Percentiles rank a stretch among this genome's conserved stretches.
phyloP scores from a whole-genome alignment of 2,113 vertebrate species.

The Lipophrys pholis region DNA sequence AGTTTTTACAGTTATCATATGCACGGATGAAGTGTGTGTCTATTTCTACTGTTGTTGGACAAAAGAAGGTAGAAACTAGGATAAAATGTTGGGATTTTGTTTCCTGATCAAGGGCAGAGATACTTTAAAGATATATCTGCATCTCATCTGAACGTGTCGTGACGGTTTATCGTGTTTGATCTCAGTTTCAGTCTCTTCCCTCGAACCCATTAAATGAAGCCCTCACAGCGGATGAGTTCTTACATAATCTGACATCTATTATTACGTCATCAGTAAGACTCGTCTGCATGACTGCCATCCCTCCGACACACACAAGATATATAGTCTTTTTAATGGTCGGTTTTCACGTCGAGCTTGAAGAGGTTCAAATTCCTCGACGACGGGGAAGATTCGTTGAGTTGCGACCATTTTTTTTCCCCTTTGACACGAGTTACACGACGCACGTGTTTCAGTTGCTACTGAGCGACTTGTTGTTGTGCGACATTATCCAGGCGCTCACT shows the following conservation, averaged over 20 bases:
- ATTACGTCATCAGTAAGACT: constrained; percentile 28
- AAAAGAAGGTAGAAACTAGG: too few species aligned
- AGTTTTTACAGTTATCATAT: too few species aligned
- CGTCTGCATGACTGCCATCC: background rate
- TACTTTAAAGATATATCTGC: too few species aligned
- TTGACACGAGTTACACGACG: background rate
- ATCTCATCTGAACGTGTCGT: too few species aligned
- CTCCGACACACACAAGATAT: background rate
- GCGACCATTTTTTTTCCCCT: background rate
- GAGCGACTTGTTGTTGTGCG: background rate
- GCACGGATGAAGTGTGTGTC: too few species aligned
- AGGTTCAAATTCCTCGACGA: background rate
- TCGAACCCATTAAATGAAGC: background rate
- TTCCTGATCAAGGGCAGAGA: background rate
- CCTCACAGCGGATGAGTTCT: constrained; percentile 5
- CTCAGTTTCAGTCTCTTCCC: background rate
- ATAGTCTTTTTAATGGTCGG: background rate
- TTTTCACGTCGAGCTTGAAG: background rate
- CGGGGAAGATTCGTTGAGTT: background rate
- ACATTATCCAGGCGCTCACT: background rate
- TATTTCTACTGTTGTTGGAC: too few species aligned
- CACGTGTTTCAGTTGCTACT: background rate
- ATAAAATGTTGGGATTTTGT: too few species aligned
- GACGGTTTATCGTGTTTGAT: background rate
- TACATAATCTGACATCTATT: constrained; percentile 27